Base-by-base conservation (phyloP, 2,888 invertebrate genomes). In the Resseliella maxima region DNA sequence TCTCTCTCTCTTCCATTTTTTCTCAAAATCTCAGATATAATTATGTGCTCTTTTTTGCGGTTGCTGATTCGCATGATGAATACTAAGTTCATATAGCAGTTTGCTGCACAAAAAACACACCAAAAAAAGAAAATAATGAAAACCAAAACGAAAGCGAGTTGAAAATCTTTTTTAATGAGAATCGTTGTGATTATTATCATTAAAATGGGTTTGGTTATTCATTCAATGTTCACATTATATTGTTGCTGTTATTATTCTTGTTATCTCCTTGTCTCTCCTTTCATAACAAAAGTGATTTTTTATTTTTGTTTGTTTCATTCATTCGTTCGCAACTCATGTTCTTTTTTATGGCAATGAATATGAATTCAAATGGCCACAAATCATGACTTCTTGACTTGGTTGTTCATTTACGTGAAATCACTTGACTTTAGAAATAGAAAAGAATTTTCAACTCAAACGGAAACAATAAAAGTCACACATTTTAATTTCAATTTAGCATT, bases 101-200 rank as follows among this genome's bases (percentile, higher is more conserved):
- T 3, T 21, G 50, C 21, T 3, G 15, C 50, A 18, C 10, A 59
- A n/a, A n/a, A n/a, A n/a, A n/a, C n/a, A n/a, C n/a, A n/a, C n/a
- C 59, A n/a, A 59, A 5, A 59, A 72, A 2, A 12, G 3, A 72
- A 72, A 31, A 31, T 31, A 59, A n/a, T 24, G 31, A 72, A 15
- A 31, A 15, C 15, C 46, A 18, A 50, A 18, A 41, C 41, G 41
- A 41, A 8, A 41, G 41, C 6, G 41, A 41, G 41, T 59, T 59
- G 59, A 72, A 72, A 72, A 72, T 72, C 72, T 27, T 72, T 59
- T 72, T 72, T 72, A 72, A 27, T 72, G 35, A 72, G 72, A 31
- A 72, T 72, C 72, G 31, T 35, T 72, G 72, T 31, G 72, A 72
- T 72, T 72, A 72, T 72, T 72, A 72, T 72, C 72, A 72, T 72